Conservation (phyloP, 2,888 invertebrate species). For the Himalopsyche kuldschensis region DNA sequence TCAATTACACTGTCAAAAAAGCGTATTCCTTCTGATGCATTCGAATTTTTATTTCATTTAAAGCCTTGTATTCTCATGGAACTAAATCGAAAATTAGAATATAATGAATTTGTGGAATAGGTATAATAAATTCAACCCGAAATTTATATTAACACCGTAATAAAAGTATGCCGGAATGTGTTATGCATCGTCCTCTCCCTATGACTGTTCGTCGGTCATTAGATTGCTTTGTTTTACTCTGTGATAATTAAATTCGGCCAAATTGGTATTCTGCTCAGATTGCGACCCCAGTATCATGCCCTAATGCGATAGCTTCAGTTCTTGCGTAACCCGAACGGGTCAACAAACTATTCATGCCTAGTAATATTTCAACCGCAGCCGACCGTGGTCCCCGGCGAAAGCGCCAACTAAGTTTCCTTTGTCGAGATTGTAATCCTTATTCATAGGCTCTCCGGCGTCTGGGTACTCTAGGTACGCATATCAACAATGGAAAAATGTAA, state of each 20-base stretch:
- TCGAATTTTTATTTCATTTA: too few relatives aligned
- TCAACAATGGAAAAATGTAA: not conserved
- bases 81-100: too few relatives aligned
- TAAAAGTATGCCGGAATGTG: not conserved
- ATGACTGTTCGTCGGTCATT: not conserved
- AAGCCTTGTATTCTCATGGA: too few relatives aligned
- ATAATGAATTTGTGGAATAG: too few relatives aligned
- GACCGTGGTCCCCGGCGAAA: not conserved
- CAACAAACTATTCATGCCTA: not conserved
- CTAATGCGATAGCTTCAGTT: not conserved
- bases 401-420: not conserved
- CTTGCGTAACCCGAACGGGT: not conserved
- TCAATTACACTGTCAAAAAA: too few relatives aligned
- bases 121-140: too few relatives aligned
- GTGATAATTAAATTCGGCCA: conserved; percentile 3
- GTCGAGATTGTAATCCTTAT: not conserved
- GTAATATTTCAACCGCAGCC: conserved; percentile 5
- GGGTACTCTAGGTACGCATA: not conserved
- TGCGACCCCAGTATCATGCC: not conserved
- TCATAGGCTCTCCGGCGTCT: too few relatives aligned
- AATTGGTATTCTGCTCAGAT: not conserved
- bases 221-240: not conserved
- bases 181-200: not conserved
- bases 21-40: too few relatives aligned
- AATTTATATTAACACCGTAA: too few relatives aligned